Evolutionary conservation across 2,113 vertebrate genomes (phyloP).

Genomic region (Rhinolophus sinicus): DNA sequence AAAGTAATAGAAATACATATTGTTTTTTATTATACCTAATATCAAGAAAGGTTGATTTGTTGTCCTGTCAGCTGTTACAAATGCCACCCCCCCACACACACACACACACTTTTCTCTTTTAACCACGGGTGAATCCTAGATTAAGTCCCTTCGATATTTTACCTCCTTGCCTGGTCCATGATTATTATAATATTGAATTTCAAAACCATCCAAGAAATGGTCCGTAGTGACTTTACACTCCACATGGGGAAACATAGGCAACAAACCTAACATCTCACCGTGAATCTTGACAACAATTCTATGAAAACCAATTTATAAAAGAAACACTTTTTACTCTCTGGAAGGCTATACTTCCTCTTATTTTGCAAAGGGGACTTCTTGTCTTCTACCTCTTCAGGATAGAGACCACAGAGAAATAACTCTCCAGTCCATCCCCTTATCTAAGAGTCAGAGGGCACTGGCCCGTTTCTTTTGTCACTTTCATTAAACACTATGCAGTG

Average conservation of each 20-base stretch:
- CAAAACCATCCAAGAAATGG: background rate
- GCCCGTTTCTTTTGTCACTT: background rate
- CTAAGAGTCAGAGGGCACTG: background rate
- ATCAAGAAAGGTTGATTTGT: constrained; percentile 22
- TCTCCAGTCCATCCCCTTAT: background rate
- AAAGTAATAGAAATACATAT: constrained; percentile 49
- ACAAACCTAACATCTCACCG: background rate
- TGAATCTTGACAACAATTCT: background rate
- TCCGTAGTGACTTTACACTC: background rate
- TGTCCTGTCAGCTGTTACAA: background rate
- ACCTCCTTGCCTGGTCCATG: background rate
- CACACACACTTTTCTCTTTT: background rate
- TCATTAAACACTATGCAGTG: background rate
- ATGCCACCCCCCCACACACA: too few species aligned
- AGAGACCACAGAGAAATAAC: background rate
- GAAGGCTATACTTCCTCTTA: background rate
- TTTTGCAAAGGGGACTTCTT: background rate
- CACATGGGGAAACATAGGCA: background rate
- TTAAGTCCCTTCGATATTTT: background rate
- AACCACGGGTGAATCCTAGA: background rate
- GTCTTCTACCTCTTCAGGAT: background rate
- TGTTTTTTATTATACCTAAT: constrained; percentile 39
- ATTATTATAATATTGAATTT: background rate
- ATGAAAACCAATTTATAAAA: background rate
- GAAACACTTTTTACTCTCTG: background rate